Conservation (phyloP, 37 sponge, comb jelly and placozoan species). For the Aphrocallistes beatrix region DNA sequence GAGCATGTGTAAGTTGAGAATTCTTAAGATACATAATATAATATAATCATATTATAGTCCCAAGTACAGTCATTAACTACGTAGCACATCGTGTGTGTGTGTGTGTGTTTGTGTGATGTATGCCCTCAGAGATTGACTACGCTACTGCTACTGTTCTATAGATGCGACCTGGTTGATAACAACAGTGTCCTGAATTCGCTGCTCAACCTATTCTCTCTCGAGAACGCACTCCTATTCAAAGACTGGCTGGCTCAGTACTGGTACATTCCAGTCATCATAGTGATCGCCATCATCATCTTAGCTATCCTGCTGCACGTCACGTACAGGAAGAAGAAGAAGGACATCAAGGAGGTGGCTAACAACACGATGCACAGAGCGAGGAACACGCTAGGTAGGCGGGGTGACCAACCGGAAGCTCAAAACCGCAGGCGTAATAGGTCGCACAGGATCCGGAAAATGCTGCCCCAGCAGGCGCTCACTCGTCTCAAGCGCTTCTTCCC, state of each 20-base stretch:
- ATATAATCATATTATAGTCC: too few species aligned
- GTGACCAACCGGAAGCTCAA: background rate
- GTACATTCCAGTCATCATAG: constrained; percentile 49
- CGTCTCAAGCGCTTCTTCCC: constrained; percentile 21
- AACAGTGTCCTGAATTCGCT: constrained; percentile 2
- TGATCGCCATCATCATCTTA: constrained; percentile 36
- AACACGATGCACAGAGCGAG: background rate
- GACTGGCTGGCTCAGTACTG: constrained; percentile 59
- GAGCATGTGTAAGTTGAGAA: too few species aligned
- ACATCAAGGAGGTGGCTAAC: background rate
- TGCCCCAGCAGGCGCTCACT: background rate
- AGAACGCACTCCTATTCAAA: constrained; percentile 35
- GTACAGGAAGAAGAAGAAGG: constrained; percentile 47
- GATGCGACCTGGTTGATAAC: constrained; percentile 19
- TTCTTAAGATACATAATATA: too few species aligned
- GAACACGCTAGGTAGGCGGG: too few species aligned
- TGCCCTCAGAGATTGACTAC: too few species aligned
- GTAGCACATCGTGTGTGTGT: too few species aligned
- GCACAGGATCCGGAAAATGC: background rate
- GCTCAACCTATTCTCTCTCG: constrained; percentile 20
- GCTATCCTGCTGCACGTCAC: constrained; percentile 58
- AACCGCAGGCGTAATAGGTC: background rate
- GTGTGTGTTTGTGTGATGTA: too few species aligned
- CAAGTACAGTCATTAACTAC: too few species aligned
- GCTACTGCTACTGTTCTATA: too few species aligned